Conservation (phyloP, 1,140 invertebrate genomes). For the Zaprionus taronus region DNA sequence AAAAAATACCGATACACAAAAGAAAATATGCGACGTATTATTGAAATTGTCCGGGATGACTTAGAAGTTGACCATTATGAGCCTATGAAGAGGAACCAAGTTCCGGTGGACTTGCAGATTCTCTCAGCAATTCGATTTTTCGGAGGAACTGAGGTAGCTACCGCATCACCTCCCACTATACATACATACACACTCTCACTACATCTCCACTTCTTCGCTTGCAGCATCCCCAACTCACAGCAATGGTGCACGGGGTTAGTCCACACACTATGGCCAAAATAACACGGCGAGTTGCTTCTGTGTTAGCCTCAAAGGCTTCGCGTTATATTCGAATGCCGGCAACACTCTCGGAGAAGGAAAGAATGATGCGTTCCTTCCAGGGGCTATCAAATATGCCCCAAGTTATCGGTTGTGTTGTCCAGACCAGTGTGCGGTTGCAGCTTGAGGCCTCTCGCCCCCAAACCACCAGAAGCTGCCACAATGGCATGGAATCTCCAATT, state of each 20-base stretch:
- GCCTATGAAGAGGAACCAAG: conserved; percentile 63
- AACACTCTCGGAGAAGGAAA: conserved; percentile 71
- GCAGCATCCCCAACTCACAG: conserved; percentile 70
- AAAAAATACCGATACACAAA: conserved; percentile 72
- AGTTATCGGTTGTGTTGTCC: conserved; percentile 67
- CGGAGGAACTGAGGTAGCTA: conserved; percentile 70
- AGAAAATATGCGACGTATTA: conserved; percentile 68
- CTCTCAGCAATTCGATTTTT: conserved; percentile 67
- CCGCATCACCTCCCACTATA: background rate
- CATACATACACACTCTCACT: conserved; percentile 1
- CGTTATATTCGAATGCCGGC: conserved; percentile 76
- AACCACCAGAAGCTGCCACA: background rate
- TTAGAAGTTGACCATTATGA: conserved; percentile 68
- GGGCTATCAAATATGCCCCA: conserved; percentile 71
- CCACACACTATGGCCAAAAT: conserved; percentile 69
- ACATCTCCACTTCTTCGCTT: background rate
- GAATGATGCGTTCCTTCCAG: conserved; percentile 69
- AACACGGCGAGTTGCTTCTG: conserved; percentile 66
- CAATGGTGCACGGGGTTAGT: conserved; percentile 63
- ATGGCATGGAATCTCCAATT: conserved; percentile 3
- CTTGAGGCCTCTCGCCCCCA: conserved; percentile 18
- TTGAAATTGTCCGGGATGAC: conserved; percentile 75
- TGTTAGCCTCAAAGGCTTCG: conserved; percentile 69
- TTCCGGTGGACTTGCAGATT: conserved; percentile 73
- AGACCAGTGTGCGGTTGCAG: conserved; percentile 53